Evolutionary conservation across 2,888 invertebrate species (phyloP).

Genomic region (Tribolium freemani): DNA sequence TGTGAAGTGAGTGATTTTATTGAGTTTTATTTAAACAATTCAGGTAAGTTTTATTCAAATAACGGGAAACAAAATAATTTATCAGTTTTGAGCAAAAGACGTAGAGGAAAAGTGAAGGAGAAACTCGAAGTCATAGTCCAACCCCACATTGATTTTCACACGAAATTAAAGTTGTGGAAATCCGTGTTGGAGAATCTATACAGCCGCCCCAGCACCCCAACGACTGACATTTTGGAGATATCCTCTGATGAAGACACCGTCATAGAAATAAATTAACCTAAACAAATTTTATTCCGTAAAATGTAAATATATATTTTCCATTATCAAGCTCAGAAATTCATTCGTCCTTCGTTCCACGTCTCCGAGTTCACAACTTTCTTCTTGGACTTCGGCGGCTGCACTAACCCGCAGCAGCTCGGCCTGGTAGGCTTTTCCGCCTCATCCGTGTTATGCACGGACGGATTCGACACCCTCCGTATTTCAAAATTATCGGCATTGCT

Average conservation of each 20-base stretch:
- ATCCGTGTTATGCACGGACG: background rate
- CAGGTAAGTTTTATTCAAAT: conserved; percentile 39
- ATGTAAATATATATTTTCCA: background rate
- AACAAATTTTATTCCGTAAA: background rate
- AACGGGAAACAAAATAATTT: background rate
- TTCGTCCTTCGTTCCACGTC: background rate
- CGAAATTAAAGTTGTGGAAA: conserved; percentile 48
- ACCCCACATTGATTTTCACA: conserved; percentile 42
- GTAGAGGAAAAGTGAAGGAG: conserved; percentile 32
- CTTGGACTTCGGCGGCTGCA: background rate
- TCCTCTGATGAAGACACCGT: background rate
- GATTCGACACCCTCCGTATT: conserved; percentile 6
- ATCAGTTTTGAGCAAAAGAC: conserved; percentile 35
- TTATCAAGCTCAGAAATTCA: background rate
- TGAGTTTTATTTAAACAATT: conserved; percentile 48
- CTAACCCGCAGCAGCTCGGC: conserved; percentile 18
- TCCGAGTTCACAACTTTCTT: background rate
- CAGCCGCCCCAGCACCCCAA: background rate
- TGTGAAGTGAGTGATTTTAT: conserved; percentile 46
- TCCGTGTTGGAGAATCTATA: conserved; percentile 28
- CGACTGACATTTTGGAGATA: background rate
- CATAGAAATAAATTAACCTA: background rate
- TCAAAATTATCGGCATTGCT: conserved; percentile 17
- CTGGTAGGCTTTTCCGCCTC: background rate
- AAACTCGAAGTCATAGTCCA: conserved; percentile 42